A percentile compares a stretch with the other conserved stretches of the same genome.
These are phyloP conservation scores for Thryonomys swinderianus DNA, from an alignment of 2,113 vertebrate genomes.

Conservation along the genomic window DNA sequence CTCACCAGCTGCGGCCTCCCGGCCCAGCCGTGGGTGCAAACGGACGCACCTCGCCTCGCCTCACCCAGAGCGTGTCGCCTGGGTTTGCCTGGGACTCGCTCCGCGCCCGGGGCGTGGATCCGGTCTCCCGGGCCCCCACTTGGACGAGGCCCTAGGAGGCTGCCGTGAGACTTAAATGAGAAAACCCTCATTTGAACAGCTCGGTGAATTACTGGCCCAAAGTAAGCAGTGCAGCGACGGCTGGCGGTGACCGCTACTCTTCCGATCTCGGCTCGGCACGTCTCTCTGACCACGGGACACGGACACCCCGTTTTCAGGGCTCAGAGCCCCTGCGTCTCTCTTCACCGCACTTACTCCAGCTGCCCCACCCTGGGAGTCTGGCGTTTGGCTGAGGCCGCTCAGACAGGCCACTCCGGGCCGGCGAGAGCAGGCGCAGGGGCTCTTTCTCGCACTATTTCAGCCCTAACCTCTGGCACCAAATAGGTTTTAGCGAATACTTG, in stretches of 20 bases:
- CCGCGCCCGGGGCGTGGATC: not conserved
- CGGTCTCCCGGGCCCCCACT: not conserved
- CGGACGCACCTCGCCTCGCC: too few species aligned
- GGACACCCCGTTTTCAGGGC: not conserved
- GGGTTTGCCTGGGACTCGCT: not conserved
- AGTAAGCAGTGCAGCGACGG: not conserved
- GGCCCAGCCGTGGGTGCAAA: not conserved
- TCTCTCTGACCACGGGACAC: not conserved
- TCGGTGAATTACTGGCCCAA: not conserved
- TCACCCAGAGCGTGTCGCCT: not conserved
- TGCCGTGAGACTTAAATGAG: constrained; percentile 14
- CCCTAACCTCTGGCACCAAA: not conserved
- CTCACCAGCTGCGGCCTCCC: not conserved
- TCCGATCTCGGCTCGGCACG: not conserved
- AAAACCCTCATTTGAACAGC: not conserved
- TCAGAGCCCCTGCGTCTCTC: not conserved
- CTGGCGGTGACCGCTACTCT: not conserved
- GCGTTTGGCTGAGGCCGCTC: too few species aligned
- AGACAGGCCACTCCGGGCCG: too few species aligned
- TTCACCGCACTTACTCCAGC: not conserved
- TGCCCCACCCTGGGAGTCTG: not conserved
- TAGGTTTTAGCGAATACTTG: constrained; percentile 34
- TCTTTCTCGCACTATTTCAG: not conserved
- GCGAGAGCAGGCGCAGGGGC: not conserved
- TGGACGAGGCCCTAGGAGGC: not conserved